phyloP scores from a whole-genome alignment of 92 coral and sea anemone species.

The Galaxea fascicularis region DNA sequence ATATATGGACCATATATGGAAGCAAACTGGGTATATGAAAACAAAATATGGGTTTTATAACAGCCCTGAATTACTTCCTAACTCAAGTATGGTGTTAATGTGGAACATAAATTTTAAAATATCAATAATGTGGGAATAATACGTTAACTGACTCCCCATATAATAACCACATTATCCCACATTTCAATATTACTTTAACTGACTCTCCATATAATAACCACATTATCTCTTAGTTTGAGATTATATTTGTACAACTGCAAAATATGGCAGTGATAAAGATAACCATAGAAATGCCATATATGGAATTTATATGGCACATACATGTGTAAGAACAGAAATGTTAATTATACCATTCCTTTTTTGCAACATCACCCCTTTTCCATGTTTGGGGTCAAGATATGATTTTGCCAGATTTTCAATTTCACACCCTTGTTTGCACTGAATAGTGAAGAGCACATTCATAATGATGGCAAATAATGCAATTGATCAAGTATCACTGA shows the following conservation, averaged over 20 bases:
- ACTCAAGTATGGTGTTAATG: conserved; percentile 12
- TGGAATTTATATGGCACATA: conserved; percentile 39
- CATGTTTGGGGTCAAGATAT: conserved; percentile 4
- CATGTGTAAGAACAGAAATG: conserved; percentile 8
- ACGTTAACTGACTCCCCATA: conserved; percentile 14
- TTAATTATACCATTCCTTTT: background rate
- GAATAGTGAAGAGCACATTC: conserved; percentile 13
- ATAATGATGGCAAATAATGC: conserved; percentile 1
- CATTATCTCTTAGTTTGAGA: conserved; percentile 17
- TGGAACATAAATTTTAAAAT: conserved; percentile 25
- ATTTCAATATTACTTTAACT: conserved; percentile 1
- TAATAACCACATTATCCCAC: conserved; percentile 19
- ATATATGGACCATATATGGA: conserved; percentile 40
- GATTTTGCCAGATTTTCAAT: conserved; percentile 33
- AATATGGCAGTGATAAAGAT: conserved; percentile 7
- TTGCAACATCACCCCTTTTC: conserved; percentile 26
- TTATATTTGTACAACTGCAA: too few species aligned
- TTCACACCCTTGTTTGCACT: conserved; percentile 17
- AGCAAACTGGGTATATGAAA: conserved; percentile 14
- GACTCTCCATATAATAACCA: conserved; percentile 5
- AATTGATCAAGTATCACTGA: too few species aligned
- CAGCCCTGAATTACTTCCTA: background rate
- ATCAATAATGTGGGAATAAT: background rate
- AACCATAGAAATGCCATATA: conserved; percentile 26
- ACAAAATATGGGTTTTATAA: conserved; percentile 33